These are phyloP conservation scores for Andrena hattorfiana DNA, from an alignment of 2,888 invertebrate species.

Conservation along the genomic window DNA sequence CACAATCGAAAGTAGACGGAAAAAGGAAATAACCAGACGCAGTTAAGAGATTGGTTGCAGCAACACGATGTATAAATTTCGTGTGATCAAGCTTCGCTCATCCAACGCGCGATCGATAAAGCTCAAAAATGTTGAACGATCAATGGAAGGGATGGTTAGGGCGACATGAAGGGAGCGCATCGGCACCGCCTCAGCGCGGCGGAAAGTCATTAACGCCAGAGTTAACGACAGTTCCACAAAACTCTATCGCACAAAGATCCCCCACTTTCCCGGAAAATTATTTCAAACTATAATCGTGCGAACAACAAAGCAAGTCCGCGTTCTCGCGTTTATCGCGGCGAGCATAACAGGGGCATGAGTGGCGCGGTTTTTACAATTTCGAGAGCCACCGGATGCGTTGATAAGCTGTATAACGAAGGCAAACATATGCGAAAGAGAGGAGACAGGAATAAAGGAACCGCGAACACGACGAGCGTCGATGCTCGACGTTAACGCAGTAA, in stretches of 20 bases:
- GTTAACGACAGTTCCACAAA: conserved; percentile 34
- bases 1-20: not conserved
- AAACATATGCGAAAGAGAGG: not conserved
- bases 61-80: conserved; percentile 11
- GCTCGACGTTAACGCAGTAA: conserved; percentile 11
- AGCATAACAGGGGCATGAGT: conserved; percentile 26
- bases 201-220: conserved; percentile 43
- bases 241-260: conserved; percentile 35
- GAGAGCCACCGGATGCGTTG: not conserved
- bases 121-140: conserved; percentile 40
- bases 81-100: conserved; percentile 8
- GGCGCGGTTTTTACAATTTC: conserved; percentile 40
- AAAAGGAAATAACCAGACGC: conserved; percentile 12
- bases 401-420: not conserved
- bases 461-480: not conserved
- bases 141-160: not conserved
- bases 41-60: not conserved
- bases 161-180: conserved; percentile 4
- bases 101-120: conserved; percentile 19
- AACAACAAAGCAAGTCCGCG: conserved; percentile 38
- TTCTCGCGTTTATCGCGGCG: conserved; percentile 57
- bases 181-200: not conserved
- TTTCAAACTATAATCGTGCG: conserved; percentile 52
- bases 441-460: not conserved
- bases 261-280: conserved; percentile 57